Evolutionary conservation across 1,140 invertebrate genomes (phyloP).

Genomic region (Diorhabda elongata): DNA sequence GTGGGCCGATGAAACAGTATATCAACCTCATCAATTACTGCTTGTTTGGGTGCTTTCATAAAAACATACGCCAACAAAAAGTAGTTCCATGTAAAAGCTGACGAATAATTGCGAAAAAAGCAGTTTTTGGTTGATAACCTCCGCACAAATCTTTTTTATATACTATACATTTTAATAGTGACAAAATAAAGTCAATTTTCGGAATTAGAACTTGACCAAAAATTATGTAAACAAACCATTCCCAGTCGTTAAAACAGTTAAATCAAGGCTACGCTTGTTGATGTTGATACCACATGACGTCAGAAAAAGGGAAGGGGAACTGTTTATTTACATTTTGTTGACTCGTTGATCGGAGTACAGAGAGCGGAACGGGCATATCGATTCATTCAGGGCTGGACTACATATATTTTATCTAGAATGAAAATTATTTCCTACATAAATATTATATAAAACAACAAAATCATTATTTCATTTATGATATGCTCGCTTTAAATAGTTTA

Average conservation of each 20-base stretch:
- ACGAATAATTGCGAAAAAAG: not conserved
- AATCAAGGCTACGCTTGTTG: constrained; percentile 16
- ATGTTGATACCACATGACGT: constrained; percentile 3
- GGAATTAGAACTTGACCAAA: not conserved
- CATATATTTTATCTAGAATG: too few relatives aligned
- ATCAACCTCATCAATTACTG: constrained; percentile 29
- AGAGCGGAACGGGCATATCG: not conserved
- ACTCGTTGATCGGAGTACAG: not conserved
- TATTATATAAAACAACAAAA: too few relatives aligned
- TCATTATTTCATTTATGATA: too few relatives aligned
- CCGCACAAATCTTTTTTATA: not conserved
- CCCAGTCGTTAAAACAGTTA: constrained; percentile 9
- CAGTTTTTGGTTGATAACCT: not conserved
- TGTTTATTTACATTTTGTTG: constrained; percentile 17
- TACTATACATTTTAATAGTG: not conserved
- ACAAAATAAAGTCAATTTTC: not conserved
- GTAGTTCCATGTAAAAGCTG: constrained; percentile 39
- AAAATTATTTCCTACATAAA: too few relatives aligned
- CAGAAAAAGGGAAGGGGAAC: constrained; percentile 5
- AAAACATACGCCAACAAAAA: constrained; percentile 37
- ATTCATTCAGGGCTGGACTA: not conserved
- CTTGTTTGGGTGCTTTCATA: constrained; percentile 42
- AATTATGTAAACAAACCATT: constrained; percentile 18
- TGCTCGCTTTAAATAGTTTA: too few relatives aligned
- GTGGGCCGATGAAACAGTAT: constrained; percentile 16